These are phyloP conservation scores for Hedychridium roseum DNA, from an alignment of 2,888 invertebrate genomes.

Conservation along the genomic window DNA sequence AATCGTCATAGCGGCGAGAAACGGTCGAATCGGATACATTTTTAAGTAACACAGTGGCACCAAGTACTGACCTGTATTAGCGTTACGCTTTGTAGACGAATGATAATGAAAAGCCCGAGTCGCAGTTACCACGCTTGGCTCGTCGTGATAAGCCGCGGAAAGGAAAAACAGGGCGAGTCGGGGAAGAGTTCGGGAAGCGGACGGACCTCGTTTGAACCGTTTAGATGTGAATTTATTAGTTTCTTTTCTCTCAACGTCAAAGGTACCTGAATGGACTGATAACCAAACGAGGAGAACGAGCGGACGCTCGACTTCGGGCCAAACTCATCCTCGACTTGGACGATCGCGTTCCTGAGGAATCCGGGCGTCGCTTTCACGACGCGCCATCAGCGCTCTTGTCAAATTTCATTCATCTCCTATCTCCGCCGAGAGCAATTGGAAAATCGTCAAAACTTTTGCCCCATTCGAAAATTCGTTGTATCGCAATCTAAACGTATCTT, in stretches of 20 bases:
- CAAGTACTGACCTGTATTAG: constrained; percentile 43
- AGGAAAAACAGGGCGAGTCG: background rate
- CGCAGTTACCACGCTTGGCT: background rate
- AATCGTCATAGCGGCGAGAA: constrained; percentile 13
- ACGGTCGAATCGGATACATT: constrained; percentile 15
- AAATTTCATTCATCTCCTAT: too few relatives aligned
- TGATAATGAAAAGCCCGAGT: background rate
- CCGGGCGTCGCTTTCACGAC: too few relatives aligned
- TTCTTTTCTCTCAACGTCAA: constrained; percentile 52
- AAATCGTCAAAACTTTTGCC: too few relatives aligned
- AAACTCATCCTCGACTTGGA: background rate
- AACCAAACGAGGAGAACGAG: constrained; percentile 47
- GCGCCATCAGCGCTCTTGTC: too few relatives aligned
- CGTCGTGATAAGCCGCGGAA: too few relatives aligned
- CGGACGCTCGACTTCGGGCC: constrained; percentile 1
- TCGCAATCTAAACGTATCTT: too few relatives aligned
- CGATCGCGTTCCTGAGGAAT: too few relatives aligned
- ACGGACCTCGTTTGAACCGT: constrained; percentile 10
- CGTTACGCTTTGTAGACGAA: constrained; percentile 31
- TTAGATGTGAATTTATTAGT: constrained; percentile 36
- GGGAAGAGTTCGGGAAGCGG: constrained; percentile 6
- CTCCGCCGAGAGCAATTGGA: too few relatives aligned
- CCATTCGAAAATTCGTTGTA: too few relatives aligned
- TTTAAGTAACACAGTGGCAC: constrained; percentile 38
- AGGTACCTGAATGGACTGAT: constrained; percentile 56